Base-by-base conservation (phyloP, 2,797 vertebrate genomes). In the Crenuchus spilurus region DNA sequence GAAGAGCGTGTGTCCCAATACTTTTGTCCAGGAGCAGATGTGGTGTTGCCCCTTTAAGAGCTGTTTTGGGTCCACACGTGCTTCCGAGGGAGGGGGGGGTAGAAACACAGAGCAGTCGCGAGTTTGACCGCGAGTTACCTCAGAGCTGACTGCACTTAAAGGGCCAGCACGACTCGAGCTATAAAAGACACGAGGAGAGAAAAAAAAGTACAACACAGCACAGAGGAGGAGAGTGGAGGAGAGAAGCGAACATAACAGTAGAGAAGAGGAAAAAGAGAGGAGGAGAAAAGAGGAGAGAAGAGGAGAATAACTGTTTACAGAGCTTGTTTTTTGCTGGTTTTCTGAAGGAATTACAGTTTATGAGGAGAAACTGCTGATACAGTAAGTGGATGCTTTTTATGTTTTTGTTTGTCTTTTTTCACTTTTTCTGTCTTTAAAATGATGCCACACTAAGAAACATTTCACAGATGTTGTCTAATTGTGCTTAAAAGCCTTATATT, bases 81-180 rank as follows among this genome's bases (percentile, higher is more conserved):
- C 90, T 87, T 71, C 63, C 87, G 87, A 79, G 81, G 77, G 77
- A 70, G 84, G 81, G 75, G 83, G 82, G 86, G 61, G n/a, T n/a
- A 75, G 79, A 0, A 1, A 31, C 24, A 55, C 80, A 72, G 58
- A 60, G 46, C 46, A 24, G 54, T 20, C 14, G 37, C 30, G 48
- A 6, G 20, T 77, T 37, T 93, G 93, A 92, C 93, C 93, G 93
- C 65, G 75, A 92, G 92, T 93, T 90, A 93, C 93, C 93, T 90
- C 85, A 13, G 14, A 1, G 42, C 42, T 35, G 3, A 8, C 33
- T 4, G 70, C 8, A 78, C 88, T 85, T 79, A 69, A 74, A 79
- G 82, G 75, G 75, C 62, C 69, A 49, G 83, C 86, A 70, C 52
- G 49, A 70, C 76, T 75, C 1, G 83, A 74, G 60, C 70, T 93